Base-by-base conservation (phyloP, 2,113 vertebrate genomes). In the Camelus bactrianus region DNA sequence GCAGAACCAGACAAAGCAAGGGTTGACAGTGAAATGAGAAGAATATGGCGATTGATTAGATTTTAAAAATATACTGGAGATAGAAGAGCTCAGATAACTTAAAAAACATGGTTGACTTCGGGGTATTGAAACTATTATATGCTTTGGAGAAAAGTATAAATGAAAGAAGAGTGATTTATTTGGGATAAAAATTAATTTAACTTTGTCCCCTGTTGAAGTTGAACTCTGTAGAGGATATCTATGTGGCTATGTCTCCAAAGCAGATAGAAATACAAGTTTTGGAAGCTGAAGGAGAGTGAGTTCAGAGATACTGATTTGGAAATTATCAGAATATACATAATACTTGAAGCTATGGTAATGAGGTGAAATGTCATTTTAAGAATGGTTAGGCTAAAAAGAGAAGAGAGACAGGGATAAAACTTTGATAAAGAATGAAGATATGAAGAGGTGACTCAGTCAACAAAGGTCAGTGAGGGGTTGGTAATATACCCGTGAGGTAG, bases 381-480 rank as follows among this genome's bases (percentile, higher is more conserved):
- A 72, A 8, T 76, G 5, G 5, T 80, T 83, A 76, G 16, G 5
- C 6, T 64, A 17, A 70, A 56, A 67, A 17, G 50, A 69, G 6
- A 75, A 56, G 22, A 46, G 60, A 20, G 8, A 6, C 70, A 82
- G 30, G 84, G 8, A n/a, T 76, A 76, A 58, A 62, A 54, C 26
- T 50, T 88, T 42, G 2, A 26, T 67, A 54, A 87, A 81, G 19
- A 54, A 32, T 46, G n/a, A 50, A 0, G 9, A 14, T n/a, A 46
- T 11, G 19, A 70, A 58, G 62, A 83, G 42, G 4, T 79, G 16
- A 60, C 15, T 22, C 16, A 5, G 8, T 81, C 24, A 64, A n/a
- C 10, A 46, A 16, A 92, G 48, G 17, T 48, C 6, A 19, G 0
- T 3, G 2, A 0, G 10, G 42, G 4, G 11, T 0, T 0, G 6